Percentiles rank a stretch among this genome's conserved stretches.
These are phyloP conservation scores for Triops cancriformis DNA, from an alignment of 1,140 invertebrate species.

Conservation along the genomic window DNA sequence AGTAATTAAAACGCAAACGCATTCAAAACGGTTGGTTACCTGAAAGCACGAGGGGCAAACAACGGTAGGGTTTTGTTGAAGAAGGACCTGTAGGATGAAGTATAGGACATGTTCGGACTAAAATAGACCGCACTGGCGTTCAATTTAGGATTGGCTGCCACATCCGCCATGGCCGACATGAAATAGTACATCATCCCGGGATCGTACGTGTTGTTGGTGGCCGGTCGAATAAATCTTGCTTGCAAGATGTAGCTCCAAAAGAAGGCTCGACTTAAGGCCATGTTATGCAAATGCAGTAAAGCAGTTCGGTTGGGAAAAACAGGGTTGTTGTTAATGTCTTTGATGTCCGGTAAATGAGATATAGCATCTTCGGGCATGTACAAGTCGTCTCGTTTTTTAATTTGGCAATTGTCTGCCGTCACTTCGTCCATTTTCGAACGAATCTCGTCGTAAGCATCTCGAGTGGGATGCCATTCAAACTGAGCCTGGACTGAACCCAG, in stretches of 20 bases:
- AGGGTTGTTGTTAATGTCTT: constrained; percentile 89
- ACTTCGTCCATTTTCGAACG: constrained; percentile 70
- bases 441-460: constrained; percentile 82
- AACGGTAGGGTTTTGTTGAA: constrained; percentile 94
- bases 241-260: constrained; percentile 95
- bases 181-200: constrained; percentile 99
- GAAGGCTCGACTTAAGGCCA: constrained; percentile 86
- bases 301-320: constrained; percentile 90
- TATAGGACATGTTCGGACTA: constrained; percentile 86
- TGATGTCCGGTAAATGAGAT: constrained; percentile 86
- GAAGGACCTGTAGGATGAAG: constrained; percentile 87
- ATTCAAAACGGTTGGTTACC: constrained; percentile 39
- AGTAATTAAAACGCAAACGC: not conserved
- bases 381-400: constrained; percentile 72
- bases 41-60: constrained; percentile 86
- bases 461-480: constrained; percentile 71
- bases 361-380: constrained; percentile 73
- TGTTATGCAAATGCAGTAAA: constrained; percentile 86
- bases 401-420: constrained; percentile 70
- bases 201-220: constrained; percentile 84
- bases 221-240: constrained; percentile 75
- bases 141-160: constrained; percentile 81
- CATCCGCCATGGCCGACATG: constrained; percentile 86
- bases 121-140: constrained; percentile 93
- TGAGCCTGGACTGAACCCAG: constrained; percentile 46